phyloP scores from a whole-genome alignment of 2,797 vertebrate species.

The Acrossocheilus wenchowensis region DNA sequence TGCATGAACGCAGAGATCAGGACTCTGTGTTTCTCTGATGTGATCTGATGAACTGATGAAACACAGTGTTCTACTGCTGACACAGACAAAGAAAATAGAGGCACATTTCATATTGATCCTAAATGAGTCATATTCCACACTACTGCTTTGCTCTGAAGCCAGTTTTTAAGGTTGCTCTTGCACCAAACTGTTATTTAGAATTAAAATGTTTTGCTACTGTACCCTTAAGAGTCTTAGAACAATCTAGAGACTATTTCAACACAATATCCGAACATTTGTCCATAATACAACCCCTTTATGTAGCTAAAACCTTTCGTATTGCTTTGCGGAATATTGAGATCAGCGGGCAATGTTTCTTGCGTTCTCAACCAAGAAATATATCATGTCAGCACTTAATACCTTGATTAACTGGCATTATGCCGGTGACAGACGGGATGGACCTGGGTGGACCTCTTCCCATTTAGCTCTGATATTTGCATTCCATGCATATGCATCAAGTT shows the following conservation, averaged over 20 bases:
- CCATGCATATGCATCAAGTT: slow-evolving; percentile 35
- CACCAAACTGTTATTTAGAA: background rate
- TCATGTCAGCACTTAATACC: slow-evolving; percentile 17
- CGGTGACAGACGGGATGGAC: background rate
- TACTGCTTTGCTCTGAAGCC: background rate
- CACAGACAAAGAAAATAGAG: background rate
- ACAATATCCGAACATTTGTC: background rate
- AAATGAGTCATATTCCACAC: background rate
- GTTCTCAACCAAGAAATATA: background rate
- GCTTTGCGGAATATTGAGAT: background rate
- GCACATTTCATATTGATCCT: background rate
- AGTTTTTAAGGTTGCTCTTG: background rate
- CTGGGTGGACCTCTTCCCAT: slow-evolving; percentile 15
- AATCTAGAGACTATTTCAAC: background rate
- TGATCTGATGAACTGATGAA: slow-evolving; percentile 30
- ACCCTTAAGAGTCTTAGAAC: background rate
- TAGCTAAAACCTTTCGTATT: background rate
- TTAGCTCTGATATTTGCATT: slow-evolving; percentile 7
- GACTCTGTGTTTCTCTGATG: slow-evolving; percentile 14
- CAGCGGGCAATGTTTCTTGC: background rate
- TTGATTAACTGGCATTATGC: slow-evolving; percentile 21
- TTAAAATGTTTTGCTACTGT: background rate
- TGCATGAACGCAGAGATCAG: background rate
- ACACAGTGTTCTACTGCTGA: slow-evolving; percentile 5
- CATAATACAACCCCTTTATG: background rate